phyloP scores from a whole-genome alignment of 2,888 invertebrate genomes.

The Leptopilina syphax region DNA sequence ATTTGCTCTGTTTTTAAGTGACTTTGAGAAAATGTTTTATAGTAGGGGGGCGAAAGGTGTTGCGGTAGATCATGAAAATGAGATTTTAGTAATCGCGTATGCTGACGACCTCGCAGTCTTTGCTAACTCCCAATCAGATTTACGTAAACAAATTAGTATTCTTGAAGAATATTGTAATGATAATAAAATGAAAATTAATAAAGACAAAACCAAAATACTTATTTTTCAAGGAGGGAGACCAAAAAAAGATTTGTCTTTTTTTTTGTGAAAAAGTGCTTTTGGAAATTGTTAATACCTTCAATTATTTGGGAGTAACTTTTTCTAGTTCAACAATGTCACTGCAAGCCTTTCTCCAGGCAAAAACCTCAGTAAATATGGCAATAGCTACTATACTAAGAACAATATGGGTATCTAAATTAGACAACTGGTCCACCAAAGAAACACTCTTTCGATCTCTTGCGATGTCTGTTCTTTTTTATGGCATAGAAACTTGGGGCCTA shows the following conservation, averaged over 20 bases:
- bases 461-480: neutral
- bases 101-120: too few relatives aligned
- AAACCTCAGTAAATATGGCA: neutral
- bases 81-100: too few relatives aligned
- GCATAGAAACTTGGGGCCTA: neutral
- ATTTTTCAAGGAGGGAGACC: neutral
- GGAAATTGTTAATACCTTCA: neutral
- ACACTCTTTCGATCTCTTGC: neutral
- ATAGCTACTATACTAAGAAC: conserved; percentile 2
- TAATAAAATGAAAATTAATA: too few relatives aligned
- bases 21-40: too few relatives aligned
- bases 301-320: neutral
- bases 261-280: neutral
- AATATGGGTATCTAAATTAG: neutral
- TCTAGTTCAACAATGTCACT: neutral
- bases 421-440: neutral
- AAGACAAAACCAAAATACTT: neutral
- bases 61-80: too few relatives aligned
- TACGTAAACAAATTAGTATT: too few relatives aligned
- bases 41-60: too few relatives aligned
- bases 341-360: neutral
- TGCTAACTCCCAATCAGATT: too few relatives aligned
- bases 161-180: too few relatives aligned
- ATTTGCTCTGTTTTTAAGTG: too few relatives aligned
- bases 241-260: neutral